Base-by-base conservation (phyloP, 2,797 vertebrate genomes). In the Lemur catta region DNA sequence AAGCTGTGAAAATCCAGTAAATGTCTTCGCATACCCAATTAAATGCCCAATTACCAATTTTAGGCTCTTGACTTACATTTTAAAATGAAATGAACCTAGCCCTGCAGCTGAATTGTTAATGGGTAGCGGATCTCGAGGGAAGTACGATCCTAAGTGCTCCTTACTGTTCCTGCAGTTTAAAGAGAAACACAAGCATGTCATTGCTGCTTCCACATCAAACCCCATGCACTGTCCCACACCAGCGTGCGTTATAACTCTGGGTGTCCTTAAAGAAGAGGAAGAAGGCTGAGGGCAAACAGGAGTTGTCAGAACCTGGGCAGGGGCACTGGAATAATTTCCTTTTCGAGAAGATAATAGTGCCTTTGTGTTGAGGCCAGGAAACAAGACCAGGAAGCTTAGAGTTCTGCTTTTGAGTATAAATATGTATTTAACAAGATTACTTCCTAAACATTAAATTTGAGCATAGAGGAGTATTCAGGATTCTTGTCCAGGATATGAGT, bases 391-490 rank as follows among this genome's bases (percentile, higher is more conserved):
- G 97, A 98, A 98, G 95, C 97, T 94, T 94, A 72, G 90, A 97
- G 75, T 22, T 98, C 91, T 92, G 87, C 6, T 98, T 98, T 88
- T 97, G 96, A 97, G 97, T 97, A 96, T 93, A 96, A 98, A 96
- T 97, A 94, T 97, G 95, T 97, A 95, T 98, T 98, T 97, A 97
- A 96, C 96, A 97, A 97, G 96, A 98, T 98, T 97, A 90, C 97
- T 98, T 98, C 98, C 95, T 98, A 98, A 98, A 98, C 96, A 97
- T 92, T 95, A 75, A 95, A 69, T 95, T 97, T 94, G 93, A 95
- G 78, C 78, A 6, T 38, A 75, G 76, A 85, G 59, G 79, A 94
- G 75, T 75, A 71, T 81, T 71, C 63, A 84, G 35, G 48, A 78
- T 63, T 95, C 84, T 82, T 96, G 92, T 89, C 89, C 93, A 96